Percentiles rank a stretch among this genome's conserved stretches.
Evolutionary conservation across 1,140 invertebrate genomes (phyloP).

Genomic region (Nephila pilipes): DNA sequence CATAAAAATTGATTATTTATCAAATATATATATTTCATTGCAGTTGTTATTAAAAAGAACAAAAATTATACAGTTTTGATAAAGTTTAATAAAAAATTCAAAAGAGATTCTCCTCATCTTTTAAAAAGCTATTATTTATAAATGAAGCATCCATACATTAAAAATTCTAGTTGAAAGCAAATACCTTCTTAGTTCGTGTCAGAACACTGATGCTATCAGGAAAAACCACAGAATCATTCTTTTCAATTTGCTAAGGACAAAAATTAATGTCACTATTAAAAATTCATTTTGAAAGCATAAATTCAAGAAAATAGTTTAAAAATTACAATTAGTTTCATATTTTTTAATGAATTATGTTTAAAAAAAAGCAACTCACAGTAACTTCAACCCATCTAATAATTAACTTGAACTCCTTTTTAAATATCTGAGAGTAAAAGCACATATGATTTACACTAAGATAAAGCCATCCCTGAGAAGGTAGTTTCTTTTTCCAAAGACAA

Average conservation of each 20-base stretch:
- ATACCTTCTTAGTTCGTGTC: slow-evolving; percentile 89
- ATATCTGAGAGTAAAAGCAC: slow-evolving; percentile 97
- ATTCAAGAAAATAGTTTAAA: not conserved
- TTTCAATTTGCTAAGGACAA: slow-evolving; percentile 80
- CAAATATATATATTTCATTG: too few relatives aligned
- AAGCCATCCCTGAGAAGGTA: slow-evolving; percentile 96
- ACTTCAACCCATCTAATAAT: slow-evolving; percentile 88
- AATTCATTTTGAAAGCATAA: not conserved
- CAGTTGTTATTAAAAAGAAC: too few relatives aligned
- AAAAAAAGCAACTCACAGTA: slow-evolving; percentile 80
- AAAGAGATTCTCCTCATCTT: too few relatives aligned
- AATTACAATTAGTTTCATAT: not conserved
- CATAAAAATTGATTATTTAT: too few relatives aligned
- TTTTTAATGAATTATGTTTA: not conserved
- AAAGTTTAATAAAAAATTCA: too few relatives aligned
- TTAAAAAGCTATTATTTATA: too few relatives aligned
- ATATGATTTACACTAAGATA: slow-evolving; percentile 97
- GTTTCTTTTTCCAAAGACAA: slow-evolving; percentile 95
- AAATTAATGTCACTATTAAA: not conserved
- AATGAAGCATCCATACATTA: too few relatives aligned
- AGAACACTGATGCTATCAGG: slow-evolving; percentile 92
- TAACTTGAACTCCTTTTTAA: slow-evolving; percentile 94
- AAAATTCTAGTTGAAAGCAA: not conserved
- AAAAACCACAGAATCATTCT: slow-evolving; percentile 84
- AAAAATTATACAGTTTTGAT: too few relatives aligned